Percentiles rank a stretch among this genome's conserved stretches.
Evolutionary conservation across 2,797 vertebrate species (phyloP).

Genomic region (Oryzias sinensis): DNA sequence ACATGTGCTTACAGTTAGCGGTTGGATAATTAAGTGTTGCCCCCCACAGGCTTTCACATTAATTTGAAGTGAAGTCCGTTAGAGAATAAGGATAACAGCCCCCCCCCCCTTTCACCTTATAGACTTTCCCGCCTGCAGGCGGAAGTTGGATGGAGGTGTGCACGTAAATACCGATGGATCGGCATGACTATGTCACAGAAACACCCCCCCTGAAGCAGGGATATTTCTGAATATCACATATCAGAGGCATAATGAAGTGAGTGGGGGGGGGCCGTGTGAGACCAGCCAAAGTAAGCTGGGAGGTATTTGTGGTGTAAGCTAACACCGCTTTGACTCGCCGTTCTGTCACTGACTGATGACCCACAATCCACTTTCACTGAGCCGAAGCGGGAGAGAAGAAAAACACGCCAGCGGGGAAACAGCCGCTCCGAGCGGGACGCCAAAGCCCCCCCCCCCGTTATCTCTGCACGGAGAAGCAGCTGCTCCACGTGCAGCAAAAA

Average conservation of each 20-base stretch:
- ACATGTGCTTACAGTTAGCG: constrained; percentile 59
- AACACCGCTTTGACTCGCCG: constrained; percentile 38
- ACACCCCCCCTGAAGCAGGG: constrained; percentile 35
- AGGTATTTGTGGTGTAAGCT: constrained; percentile 62
- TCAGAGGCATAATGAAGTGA: constrained; percentile 52
- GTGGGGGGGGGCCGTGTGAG: constrained; percentile 1
- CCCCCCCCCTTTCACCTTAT: neutral
- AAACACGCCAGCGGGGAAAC: constrained; percentile 26
- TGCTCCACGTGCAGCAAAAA: too few relatives aligned
- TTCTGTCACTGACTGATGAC: constrained; percentile 41
- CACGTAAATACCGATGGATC: constrained; percentile 49
- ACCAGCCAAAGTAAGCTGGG: constrained; percentile 51
- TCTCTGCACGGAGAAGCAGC: neutral
- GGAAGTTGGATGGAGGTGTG: constrained; percentile 22
- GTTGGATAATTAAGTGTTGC: constrained; percentile 46
- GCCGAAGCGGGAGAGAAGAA: constrained; percentile 16
- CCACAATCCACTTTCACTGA: constrained; percentile 34
- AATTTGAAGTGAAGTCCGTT: constrained; percentile 58
- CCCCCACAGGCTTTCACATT: constrained; percentile 46
- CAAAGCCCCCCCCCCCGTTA: neutral
- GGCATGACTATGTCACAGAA: constrained; percentile 56
- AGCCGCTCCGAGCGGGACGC: constrained; percentile 2
- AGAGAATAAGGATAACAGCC: constrained; percentile 31
- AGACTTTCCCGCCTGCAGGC: constrained; percentile 32
- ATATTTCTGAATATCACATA: constrained; percentile 55